Evolutionary conservation across 2,113 vertebrate species (phyloP).

Genomic region (Bufo bufo): DNA sequence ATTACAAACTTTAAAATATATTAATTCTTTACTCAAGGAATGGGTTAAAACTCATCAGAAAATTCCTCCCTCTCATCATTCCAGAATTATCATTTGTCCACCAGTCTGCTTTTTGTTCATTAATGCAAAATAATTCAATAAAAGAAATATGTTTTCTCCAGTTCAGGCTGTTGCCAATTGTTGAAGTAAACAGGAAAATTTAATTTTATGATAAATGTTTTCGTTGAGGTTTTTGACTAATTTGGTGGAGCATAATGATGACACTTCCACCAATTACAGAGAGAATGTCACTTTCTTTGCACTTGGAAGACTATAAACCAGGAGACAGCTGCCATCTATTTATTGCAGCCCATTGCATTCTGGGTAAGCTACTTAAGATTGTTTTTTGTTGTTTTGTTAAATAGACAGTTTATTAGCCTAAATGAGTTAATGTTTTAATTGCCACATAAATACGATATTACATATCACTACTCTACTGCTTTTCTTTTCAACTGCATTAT

Average conservation of each 20-base stretch:
- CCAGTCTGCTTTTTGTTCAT: constrained; percentile 21
- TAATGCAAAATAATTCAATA: constrained; percentile 45
- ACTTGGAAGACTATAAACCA: not conserved
- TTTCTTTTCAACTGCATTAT: not conserved
- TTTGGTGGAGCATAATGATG: constrained; percentile 35
- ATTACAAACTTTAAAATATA: not conserved
- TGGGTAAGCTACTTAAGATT: not conserved
- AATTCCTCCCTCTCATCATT: not conserved
- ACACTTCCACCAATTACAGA: constrained; percentile 30
- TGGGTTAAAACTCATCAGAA: not conserved
- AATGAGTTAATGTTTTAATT: constrained; percentile 17
- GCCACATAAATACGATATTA: not conserved
- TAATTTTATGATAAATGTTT: constrained; percentile 50
- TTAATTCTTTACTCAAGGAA: not conserved
- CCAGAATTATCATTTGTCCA: not conserved
- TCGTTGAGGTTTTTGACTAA: constrained; percentile 38
- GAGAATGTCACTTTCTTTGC: constrained; percentile 15
- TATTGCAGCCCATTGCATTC: not conserved
- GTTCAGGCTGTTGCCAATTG: constrained; percentile 28
- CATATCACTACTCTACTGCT: not conserved
- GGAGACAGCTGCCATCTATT: constrained; percentile 7
- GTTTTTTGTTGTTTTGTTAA: constrained; percentile 4
- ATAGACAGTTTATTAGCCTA: constrained; percentile 3
- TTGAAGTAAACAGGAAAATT: constrained; percentile 30
- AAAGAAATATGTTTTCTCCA: constrained; percentile 37